These are phyloP conservation scores for Hypselothyrea guttata DNA, from an alignment of 2,888 invertebrate genomes.

Conservation along the genomic window DNA sequence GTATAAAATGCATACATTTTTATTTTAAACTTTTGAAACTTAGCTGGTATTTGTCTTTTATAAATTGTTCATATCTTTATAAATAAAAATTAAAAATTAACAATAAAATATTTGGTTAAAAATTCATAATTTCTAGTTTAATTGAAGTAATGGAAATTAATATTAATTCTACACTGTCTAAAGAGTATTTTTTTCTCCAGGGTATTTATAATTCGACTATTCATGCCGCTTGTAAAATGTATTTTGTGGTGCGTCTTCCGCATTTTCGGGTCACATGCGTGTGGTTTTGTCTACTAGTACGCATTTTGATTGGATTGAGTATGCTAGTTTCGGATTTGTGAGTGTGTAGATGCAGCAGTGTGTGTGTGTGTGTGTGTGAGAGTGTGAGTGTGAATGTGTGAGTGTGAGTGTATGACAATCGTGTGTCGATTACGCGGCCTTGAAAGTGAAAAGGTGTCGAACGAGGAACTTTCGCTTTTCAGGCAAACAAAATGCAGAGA, in stretches of 20 bases:
- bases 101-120: too few species aligned
- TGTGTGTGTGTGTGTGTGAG: constrained; percentile 16
- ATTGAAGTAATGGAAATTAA: too few species aligned
- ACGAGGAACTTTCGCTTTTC: constrained; percentile 55
- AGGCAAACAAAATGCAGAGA: not conserved
- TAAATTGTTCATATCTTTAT: too few species aligned
- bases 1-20: too few species aligned
- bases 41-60: too few species aligned
- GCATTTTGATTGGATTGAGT: constrained; percentile 45
- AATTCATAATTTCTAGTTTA: too few species aligned
- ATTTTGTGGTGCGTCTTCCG: constrained; percentile 54
- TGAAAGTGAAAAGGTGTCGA: constrained; percentile 81
- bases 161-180: too few species aligned
- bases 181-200: not conserved
- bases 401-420: constrained; percentile 45
- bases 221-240: not conserved
- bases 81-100: too few species aligned
- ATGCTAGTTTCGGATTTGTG: constrained; percentile 44
- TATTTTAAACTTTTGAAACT: too few species aligned
- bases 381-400: constrained; percentile 23
- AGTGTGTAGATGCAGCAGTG: constrained; percentile 6
- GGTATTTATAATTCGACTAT: constrained; percentile 14
- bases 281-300: constrained; percentile 41
- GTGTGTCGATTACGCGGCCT: constrained; percentile 73
- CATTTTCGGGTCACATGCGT: constrained; percentile 68